Percentiles rank a stretch among this genome's conserved stretches.
phyloP scores from a whole-genome alignment of 2,888 invertebrate species.

The Spicauda simplicius region DNA sequence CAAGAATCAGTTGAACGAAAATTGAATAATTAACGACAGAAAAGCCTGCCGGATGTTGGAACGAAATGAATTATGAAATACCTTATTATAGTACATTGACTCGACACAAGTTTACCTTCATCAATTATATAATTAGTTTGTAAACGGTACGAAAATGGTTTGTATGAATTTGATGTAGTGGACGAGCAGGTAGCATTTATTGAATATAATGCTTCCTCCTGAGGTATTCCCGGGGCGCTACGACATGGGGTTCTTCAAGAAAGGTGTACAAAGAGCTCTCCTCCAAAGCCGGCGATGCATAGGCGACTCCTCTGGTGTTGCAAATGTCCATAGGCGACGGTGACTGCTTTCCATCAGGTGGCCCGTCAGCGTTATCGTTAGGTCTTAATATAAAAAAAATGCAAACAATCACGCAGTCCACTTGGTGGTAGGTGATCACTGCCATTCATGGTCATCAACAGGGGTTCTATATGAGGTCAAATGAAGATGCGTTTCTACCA shows the following conservation, averaged over 20 bases:
- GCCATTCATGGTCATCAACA: too few relatives aligned
- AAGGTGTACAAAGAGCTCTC: too few relatives aligned
- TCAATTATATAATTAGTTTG: background rate
- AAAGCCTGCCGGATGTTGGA: slow-evolving; percentile 15
- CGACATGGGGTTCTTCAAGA: too few relatives aligned
- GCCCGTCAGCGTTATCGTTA: too few relatives aligned
- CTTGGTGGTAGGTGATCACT: background rate
- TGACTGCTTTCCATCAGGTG: too few relatives aligned
- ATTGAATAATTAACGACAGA: slow-evolving; percentile 11
- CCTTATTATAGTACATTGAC: slow-evolving; percentile 1
- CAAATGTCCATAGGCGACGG: too few relatives aligned
- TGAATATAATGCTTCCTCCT: too few relatives aligned
- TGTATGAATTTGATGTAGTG: background rate
- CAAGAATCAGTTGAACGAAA: background rate
- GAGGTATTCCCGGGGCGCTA: too few relatives aligned
- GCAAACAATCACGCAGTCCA: background rate
- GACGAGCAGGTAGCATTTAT: background rate
- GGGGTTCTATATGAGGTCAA: background rate
- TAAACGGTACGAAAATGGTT: too few relatives aligned
- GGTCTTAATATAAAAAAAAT: background rate
- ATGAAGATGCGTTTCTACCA: background rate
- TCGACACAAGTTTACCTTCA: background rate
- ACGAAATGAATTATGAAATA: slow-evolving; percentile 21
- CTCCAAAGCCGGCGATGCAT: too few relatives aligned
- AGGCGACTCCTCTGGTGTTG: too few relatives aligned